Evolutionary conservation across 2,113 vertebrate species (phyloP).

Genomic region (Lontra canadensis): DNA sequence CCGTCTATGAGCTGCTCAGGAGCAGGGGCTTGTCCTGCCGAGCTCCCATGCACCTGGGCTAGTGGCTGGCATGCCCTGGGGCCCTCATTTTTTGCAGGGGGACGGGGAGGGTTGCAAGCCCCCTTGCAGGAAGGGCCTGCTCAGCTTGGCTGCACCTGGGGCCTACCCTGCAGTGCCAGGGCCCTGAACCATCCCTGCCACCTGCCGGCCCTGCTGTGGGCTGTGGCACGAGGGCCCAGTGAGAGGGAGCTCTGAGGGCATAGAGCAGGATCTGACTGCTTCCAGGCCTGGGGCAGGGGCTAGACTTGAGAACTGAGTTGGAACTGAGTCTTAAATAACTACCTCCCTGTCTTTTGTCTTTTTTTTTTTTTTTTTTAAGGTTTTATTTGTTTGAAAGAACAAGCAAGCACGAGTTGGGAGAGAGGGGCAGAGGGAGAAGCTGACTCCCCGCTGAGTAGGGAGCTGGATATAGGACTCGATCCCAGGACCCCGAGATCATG

Average conservation of each 20-base stretch:
- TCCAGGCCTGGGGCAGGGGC: not conserved
- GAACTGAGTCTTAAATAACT: not conserved
- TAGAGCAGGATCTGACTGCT: not conserved
- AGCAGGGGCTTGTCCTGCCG: not conserved
- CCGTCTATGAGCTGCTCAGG: not conserved
- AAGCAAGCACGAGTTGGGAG: too few species aligned
- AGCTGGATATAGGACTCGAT: too few species aligned
- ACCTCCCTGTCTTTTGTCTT: too few species aligned
- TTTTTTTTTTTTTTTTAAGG: too few species aligned
- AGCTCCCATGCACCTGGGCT: not conserved
- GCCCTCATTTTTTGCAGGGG: not conserved
- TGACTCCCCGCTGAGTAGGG: too few species aligned
- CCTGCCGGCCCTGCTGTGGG: too few species aligned
- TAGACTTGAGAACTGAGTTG: not conserved
- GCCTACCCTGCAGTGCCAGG: rapidly evolving
- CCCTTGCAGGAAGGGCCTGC: not conserved
- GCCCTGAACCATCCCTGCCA: rapidly evolving
- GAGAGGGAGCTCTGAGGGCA: not conserved
- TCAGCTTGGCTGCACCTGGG: not conserved
- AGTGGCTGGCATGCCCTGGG: rapidly evolving
- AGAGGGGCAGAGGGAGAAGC: too few species aligned
- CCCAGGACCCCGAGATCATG: too few species aligned
- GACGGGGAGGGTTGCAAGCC: rapidly evolving
- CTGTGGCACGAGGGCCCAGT: not conserved
- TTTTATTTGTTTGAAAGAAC: too few species aligned